Percentiles rank a stretch among this genome's conserved stretches.
These are phyloP conservation scores for Macrotis lagotis DNA, from an alignment of 2,113 vertebrate species.

Conservation along the genomic window DNA sequence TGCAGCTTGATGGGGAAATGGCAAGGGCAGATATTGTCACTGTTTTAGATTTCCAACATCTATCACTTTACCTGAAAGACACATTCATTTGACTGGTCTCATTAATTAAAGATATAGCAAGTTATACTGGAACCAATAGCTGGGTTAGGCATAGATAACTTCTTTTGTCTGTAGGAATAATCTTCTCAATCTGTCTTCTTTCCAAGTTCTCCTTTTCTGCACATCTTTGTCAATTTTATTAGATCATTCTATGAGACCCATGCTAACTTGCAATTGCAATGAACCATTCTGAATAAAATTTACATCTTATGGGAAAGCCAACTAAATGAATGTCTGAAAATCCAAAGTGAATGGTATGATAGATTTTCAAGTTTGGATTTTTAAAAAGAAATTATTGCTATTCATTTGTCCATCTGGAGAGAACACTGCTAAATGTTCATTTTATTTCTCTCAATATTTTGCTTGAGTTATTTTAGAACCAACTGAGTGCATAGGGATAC, in stretches of 20 bases:
- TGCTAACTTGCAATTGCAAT: not conserved
- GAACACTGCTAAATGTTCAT: slow-evolving; percentile 15
- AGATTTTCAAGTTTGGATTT: not conserved
- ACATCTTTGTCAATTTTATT: slow-evolving; percentile 35
- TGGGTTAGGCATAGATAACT: slow-evolving; percentile 13
- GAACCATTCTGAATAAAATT: slow-evolving; percentile 37
- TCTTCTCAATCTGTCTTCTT: slow-evolving; percentile 24
- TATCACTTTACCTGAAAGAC: slow-evolving; percentile 40
- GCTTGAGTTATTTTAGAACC: slow-evolving; percentile 16
- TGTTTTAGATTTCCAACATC: slow-evolving; percentile 46
- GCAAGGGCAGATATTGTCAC: slow-evolving; percentile 36
- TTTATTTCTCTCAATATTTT: slow-evolving; percentile 36
- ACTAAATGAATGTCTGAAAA: slow-evolving; percentile 28
- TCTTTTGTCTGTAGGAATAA: slow-evolving; percentile 52
- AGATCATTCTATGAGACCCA: slow-evolving; percentile 30
- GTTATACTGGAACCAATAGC: slow-evolving; percentile 33
- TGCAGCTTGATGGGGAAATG: slow-evolving; percentile 17
- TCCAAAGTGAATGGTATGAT: not conserved
- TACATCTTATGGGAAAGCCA: slow-evolving; percentile 5
- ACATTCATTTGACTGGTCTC: slow-evolving; percentile 31
- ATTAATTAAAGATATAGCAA: slow-evolving; percentile 40
- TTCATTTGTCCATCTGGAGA: not conserved
- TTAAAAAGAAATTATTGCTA: slow-evolving; percentile 22
- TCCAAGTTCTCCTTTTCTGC: not conserved
- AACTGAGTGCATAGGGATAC: not conserved